Evolutionary conservation across 2,888 invertebrate species (phyloP).

Genomic region (Emmelina monodactyla): DNA sequence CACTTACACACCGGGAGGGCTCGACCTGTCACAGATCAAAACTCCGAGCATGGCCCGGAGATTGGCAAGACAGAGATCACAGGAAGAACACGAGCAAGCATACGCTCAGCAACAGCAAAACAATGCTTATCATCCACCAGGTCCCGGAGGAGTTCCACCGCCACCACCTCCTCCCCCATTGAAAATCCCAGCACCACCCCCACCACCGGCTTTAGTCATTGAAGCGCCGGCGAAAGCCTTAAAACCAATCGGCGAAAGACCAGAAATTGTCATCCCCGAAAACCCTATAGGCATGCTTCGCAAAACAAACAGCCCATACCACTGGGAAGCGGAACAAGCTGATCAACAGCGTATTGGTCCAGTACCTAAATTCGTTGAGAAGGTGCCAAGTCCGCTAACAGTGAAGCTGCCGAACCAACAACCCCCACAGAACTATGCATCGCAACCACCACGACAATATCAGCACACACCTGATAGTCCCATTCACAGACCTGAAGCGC

Average conservation of each 20-base stretch:
- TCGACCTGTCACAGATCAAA: conserved; percentile 88
- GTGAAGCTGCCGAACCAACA: conserved; percentile 55
- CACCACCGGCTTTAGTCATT: conserved; percentile 69
- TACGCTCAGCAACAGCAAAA: conserved; percentile 31
- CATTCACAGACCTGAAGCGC: conserved; percentile 55
- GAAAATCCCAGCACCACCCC: conserved; percentile 56
- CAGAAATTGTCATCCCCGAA: conserved; percentile 77
- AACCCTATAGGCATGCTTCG: conserved; percentile 75
- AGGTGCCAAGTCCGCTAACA: conserved; percentile 53
- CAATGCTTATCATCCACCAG: conserved; percentile 36
- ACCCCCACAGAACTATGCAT: conserved; percentile 42
- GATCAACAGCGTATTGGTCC: conserved; percentile 58
- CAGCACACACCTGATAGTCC: conserved; percentile 47
- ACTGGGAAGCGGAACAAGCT: conserved; percentile 68
- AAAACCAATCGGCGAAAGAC: conserved; percentile 68
- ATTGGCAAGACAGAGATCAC: conserved; percentile 70
- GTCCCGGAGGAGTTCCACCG: conserved; percentile 34
- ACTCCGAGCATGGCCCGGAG: conserved; percentile 90
- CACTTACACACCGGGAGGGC: conserved; percentile 94
- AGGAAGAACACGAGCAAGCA: conserved; percentile 61
- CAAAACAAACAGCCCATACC: conserved; percentile 74
- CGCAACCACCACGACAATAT: conserved; percentile 29
- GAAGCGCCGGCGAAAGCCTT: conserved; percentile 57
- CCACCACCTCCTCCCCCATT: conserved; percentile 59
- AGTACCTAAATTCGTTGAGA: conserved; percentile 52